Conservation (phyloP, 2,888 invertebrate species). For the Gari tellinella region DNA sequence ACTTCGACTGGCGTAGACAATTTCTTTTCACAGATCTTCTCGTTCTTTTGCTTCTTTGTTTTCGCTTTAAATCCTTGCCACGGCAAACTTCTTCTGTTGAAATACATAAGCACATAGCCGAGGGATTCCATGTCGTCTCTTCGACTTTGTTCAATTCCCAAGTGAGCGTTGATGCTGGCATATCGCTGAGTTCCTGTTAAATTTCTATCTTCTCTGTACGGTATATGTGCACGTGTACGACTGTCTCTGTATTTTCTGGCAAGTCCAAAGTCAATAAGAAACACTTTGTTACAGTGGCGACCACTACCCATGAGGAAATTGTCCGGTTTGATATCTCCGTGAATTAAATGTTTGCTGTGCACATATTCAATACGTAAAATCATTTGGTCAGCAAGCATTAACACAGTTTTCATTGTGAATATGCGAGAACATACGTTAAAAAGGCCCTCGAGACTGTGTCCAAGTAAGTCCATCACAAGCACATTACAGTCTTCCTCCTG, state of each 20-base stretch:
- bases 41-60: constrained; percentile 99
- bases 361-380: constrained; percentile 96
- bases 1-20: constrained; percentile 99
- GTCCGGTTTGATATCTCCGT: constrained; percentile 89
- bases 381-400: constrained; percentile 96
- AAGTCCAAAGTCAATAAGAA: constrained; percentile 99
- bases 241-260: constrained; percentile 99
- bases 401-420: constrained; percentile 99
- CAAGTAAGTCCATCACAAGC: constrained; percentile 99
- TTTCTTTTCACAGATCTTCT: constrained; percentile 99
- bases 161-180: constrained; percentile 99
- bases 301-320: constrained; percentile 87
- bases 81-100: constrained; percentile 95
- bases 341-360: constrained; percentile 99
- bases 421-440: constrained; percentile 99
- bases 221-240: constrained; percentile 92
- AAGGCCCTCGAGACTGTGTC: constrained; percentile 85
- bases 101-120: constrained; percentile 99
- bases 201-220: constrained; percentile 89
- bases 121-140: constrained; percentile 99
- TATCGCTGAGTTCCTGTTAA: constrained; percentile 88
- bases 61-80: constrained; percentile 99
- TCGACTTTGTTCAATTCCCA: constrained; percentile 99
- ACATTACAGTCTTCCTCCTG: constrained; percentile 99
- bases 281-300: constrained; percentile 87